These are phyloP conservation scores for Forbesichthys papilliferus DNA, from an alignment of 2,113 vertebrate genomes.

Conservation along the genomic window DNA sequence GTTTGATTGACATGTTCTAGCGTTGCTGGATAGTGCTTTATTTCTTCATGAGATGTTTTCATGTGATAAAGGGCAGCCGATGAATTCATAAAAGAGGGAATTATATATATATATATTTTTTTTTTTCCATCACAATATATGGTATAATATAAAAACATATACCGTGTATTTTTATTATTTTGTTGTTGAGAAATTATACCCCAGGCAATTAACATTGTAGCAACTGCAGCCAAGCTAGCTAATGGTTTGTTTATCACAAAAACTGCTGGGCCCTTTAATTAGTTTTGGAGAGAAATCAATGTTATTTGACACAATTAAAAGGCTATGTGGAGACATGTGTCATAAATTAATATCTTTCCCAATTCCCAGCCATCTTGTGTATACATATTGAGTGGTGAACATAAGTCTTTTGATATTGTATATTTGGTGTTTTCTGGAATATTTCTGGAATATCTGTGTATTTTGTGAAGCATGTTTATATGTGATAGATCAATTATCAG, in stretches of 20 bases:
- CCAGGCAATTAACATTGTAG: conserved; percentile 49
- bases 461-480: no score
- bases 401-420: no score
- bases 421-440: no score
- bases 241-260: conserved; percentile 60
- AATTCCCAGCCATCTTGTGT: no score
- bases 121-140: conserved; percentile 16
- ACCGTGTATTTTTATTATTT: neutral
- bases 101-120: conserved; percentile 1
- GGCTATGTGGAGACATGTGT: no score
- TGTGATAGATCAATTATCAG: no score
- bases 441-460: no score
- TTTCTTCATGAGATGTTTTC: conserved; percentile 11
- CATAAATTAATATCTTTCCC: no score
- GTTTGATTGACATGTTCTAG: conserved; percentile 13
- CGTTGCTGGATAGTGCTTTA: conserved; percentile 17
- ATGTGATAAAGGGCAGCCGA: conserved; percentile 7
- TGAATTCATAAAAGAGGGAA: conserved; percentile 12
- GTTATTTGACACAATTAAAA: conserved; percentile 45
- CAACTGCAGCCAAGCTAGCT: conserved; percentile 51
- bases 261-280: conserved; percentile 47
- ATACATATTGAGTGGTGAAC: no score
- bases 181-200: conserved; percentile 46
- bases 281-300: conserved; percentile 55
- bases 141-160: neutral